Evolutionary conservation across 23 tunicate genomes (phyloP).

Genomic region (Phallusia fumigata): DNA sequence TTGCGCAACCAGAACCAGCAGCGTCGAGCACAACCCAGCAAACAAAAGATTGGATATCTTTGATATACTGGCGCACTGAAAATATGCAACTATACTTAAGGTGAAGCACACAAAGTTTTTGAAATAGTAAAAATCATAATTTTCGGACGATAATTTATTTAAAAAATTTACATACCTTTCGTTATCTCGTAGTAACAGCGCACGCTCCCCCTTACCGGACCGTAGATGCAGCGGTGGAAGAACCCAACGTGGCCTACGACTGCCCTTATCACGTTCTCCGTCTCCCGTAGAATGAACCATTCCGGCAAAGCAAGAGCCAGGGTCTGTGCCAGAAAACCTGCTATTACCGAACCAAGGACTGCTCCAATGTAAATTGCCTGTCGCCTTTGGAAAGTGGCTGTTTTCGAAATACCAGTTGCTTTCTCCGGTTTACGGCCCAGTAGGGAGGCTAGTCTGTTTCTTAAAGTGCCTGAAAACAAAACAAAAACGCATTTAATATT

Average conservation of each 20-base stretch:
- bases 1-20: no score
- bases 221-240: background rate
- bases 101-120: no score
- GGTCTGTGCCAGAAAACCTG: background rate
- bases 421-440: background rate
- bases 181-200: background rate
- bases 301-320: background rate
- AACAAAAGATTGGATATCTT: no score
- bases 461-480: no score
- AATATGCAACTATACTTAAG: no score
- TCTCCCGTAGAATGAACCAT: background rate
- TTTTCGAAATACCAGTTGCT: background rate
- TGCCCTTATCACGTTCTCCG: no score
- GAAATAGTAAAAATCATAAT: no score
- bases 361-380: background rate
- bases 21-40: no score
- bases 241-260: background rate
- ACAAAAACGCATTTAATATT: no score
- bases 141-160: no score
- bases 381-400: background rate
- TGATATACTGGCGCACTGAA: no score
- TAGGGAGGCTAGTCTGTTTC: no score
- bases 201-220: background rate
- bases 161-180: background rate
- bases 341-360: background rate